Evolutionary conservation across 2,113 vertebrate genomes (phyloP).

Genomic region (Casuarius casuarius): DNA sequence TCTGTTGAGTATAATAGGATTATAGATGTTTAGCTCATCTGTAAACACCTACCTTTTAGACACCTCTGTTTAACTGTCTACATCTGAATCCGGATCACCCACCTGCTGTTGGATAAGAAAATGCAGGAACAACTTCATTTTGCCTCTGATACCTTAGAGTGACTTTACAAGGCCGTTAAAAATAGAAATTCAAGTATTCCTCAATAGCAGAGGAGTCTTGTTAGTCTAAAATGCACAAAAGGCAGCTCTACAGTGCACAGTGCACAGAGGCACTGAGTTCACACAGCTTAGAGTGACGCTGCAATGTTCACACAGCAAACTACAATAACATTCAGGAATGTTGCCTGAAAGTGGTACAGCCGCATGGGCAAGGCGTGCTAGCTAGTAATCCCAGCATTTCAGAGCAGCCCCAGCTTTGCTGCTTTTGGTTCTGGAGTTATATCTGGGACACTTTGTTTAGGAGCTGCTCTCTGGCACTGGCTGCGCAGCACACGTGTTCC

Average conservation of each 20-base stretch:
- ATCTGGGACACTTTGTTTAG: not conserved
- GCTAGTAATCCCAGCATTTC: not conserved
- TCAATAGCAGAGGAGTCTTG: not conserved
- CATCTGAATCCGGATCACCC: not conserved
- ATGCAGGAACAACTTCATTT: not conserved
- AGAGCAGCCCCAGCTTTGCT: not conserved
- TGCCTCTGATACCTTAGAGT: not conserved
- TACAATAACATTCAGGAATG: not conserved
- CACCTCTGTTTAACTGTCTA: not conserved
- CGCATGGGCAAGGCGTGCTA: not conserved
- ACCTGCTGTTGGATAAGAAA: not conserved
- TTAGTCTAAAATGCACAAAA: not conserved
- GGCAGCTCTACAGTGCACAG: not conserved
- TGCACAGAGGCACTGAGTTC: not conserved
- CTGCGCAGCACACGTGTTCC: no score
- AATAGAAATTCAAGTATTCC: not conserved
- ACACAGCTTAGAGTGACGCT: not conserved
- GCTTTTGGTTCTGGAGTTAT: not conserved
- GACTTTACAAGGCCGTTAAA: not conserved
- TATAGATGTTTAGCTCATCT: not conserved
- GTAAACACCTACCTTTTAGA: not conserved
- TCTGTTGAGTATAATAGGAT: not conserved
- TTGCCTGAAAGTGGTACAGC: not conserved
- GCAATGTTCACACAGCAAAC: not conserved
- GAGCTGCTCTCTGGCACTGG: not conserved